Base-by-base conservation (phyloP, 2,113 vertebrate species). In the Gadus macrocephalus region DNA sequence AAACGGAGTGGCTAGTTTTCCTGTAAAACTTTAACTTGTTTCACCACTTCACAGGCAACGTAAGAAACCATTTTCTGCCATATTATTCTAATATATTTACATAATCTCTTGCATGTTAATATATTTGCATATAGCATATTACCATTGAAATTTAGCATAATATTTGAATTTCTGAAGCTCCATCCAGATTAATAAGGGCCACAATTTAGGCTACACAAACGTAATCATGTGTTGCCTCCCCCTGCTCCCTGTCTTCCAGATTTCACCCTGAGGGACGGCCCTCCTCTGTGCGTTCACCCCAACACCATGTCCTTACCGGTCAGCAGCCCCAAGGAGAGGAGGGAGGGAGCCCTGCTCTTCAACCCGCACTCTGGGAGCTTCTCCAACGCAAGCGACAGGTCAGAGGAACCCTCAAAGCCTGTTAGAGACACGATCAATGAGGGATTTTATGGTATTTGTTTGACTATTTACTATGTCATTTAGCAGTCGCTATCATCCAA, bases 321-420 rank as follows among this genome's bases (percentile, higher is more conserved):
- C 2, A 83, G 91, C 73, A 75, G 87, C 1, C 82, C 89, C 2
- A 64, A 80, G 12, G 90, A 91, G 53, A 94, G 77, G 77, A 95
- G 85, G 74, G 95, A 96, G 17, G 0, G 76, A 0, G 53, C 25
- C 0, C 83, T 82, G 6, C 89, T 91, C 14, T 77, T 68, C 0
- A 72, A 70, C 9, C 72, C 87, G 0, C 67, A 93, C 53, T 93
- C 94, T 74, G 92, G 88, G 84, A 94, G 92, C 1, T 87, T 94
- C 27, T 89, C 93, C 0, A 72, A 85, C 25, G 78, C 76, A 69
- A 79, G 87, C 53, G 95, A 97, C 83, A 93, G 96, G 97, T 97
- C 81, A 56, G 65, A 31, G 17, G 53, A 2, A 49, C 55, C 20
- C 8, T 38, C 58, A 4, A 35, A 35, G 31, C 31, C 31, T 7